Evolutionary conservation across 2,888 invertebrate genomes (phyloP).

Genomic region (Saturnia pavonia): DNA sequence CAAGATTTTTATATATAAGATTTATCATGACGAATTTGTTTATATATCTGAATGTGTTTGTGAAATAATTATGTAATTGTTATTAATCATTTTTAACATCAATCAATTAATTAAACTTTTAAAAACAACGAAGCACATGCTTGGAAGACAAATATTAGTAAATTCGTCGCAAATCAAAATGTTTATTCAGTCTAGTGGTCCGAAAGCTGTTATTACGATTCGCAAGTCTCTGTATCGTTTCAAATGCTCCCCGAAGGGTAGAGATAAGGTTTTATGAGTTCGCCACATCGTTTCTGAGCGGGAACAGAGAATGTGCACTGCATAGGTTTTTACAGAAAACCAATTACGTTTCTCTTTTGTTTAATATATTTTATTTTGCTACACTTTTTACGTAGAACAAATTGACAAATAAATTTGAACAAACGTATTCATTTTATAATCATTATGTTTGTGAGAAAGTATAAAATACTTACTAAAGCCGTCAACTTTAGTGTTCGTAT

Average conservation of each 20-base stretch:
- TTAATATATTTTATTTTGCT: slow-evolving; percentile 39
- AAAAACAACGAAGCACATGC: not conserved
- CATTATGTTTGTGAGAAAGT: not conserved
- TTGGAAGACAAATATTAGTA: not conserved
- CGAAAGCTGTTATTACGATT: slow-evolving; percentile 16
- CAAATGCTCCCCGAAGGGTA: slow-evolving; percentile 64
- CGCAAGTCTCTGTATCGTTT: slow-evolving; percentile 46
- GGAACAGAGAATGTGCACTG: slow-evolving; percentile 68
- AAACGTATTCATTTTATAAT: too few species aligned
- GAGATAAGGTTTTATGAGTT: slow-evolving; percentile 81
- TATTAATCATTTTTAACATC: not conserved
- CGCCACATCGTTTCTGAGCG: slow-evolving; percentile 74
- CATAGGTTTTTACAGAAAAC: slow-evolving; percentile 68
- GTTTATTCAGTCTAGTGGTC: slow-evolving; percentile 28
- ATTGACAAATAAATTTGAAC: too few species aligned
- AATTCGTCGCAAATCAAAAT: not conserved
- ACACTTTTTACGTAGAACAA: slow-evolving; percentile 12
- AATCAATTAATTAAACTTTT: not conserved
- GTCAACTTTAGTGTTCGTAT: not conserved
- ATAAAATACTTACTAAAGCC: not conserved
- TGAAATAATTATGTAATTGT: not conserved
- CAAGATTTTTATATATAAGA: too few species aligned
- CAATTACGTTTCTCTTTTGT: slow-evolving; percentile 60
- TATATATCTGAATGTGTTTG: too few species aligned
- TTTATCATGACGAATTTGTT: too few species aligned